These are phyloP conservation scores for Xenentodon cancila DNA, from an alignment of 2,797 vertebrate species.

Conservation along the genomic window DNA sequence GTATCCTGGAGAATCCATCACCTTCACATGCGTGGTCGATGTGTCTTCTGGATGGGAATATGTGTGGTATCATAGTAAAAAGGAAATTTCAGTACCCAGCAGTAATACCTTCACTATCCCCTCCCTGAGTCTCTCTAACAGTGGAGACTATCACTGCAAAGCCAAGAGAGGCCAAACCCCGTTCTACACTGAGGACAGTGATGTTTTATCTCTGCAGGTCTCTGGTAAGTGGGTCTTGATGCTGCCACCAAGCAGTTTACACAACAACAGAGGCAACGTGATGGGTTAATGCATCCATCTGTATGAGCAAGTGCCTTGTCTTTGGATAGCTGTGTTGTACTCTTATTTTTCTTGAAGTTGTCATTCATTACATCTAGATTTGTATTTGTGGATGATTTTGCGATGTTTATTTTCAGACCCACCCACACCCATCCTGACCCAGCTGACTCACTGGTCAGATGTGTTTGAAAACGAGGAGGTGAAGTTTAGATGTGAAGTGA, in stretches of 20 bases:
- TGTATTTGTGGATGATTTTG: not conserved
- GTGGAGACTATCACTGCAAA: slow-evolving; percentile 57
- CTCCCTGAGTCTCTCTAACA: not conserved
- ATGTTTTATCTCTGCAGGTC: slow-evolving; percentile 23
- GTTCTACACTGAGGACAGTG: slow-evolving; percentile 26
- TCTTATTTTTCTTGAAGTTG: not conserved
- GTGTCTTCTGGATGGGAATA: slow-evolving; percentile 47
- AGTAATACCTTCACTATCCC: rapidly evolving
- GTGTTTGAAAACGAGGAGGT: slow-evolving; percentile 60
- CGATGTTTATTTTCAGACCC: slow-evolving; percentile 42
- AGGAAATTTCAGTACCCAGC: rapidly evolving
- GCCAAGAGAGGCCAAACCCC: slow-evolving; percentile 33
- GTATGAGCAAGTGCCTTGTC: no score
- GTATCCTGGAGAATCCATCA: slow-evolving; percentile 47
- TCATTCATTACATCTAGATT: not conserved
- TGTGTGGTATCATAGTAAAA: slow-evolving; percentile 35
- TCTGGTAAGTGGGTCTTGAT: slow-evolving; percentile 41
- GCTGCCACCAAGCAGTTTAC: not conserved
- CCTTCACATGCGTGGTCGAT: slow-evolving; percentile 2
- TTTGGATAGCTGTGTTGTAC: no score
- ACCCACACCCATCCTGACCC: slow-evolving; percentile 39
- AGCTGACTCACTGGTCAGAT: slow-evolving; percentile 37
- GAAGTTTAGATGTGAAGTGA: slow-evolving; percentile 41
- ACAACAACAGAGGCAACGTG: not conserved
- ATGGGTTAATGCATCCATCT: not conserved